A percentile compares a stretch with the other conserved stretches of the same genome.
phyloP scores from a whole-genome alignment of 2,888 invertebrate genomes.

The Leptarthrus brevirostris region DNA sequence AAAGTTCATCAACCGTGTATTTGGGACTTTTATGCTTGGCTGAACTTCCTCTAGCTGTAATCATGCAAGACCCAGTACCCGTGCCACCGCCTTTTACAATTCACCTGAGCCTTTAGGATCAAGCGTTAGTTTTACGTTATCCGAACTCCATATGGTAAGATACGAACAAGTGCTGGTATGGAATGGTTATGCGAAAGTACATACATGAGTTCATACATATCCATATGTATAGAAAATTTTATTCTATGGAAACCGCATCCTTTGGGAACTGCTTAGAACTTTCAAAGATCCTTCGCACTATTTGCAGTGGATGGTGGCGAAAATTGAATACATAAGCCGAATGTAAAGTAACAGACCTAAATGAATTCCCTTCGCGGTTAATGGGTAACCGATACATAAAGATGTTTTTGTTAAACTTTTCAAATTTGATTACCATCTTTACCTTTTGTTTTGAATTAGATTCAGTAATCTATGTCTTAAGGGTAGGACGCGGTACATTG shows the following conservation, averaged over 20 bases:
- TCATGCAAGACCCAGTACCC: slow-evolving; percentile 33
- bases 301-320: slow-evolving; percentile 6
- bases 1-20: slow-evolving; percentile 46
- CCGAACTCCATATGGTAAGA: neutral
- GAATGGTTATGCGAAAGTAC: neutral
- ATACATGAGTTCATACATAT: neutral
- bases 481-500: too few relatives aligned
- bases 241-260: slow-evolving; percentile 21
- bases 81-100: slow-evolving; percentile 32
- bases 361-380: slow-evolving; percentile 21
- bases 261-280: slow-evolving; percentile 7
- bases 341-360: slow-evolving; percentile 3
- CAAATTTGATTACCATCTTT: slow-evolving; percentile 25
- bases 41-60: slow-evolving; percentile 30
- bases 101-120: slow-evolving; percentile 29
- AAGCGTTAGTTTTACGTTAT: neutral
- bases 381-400: slow-evolving; percentile 42
- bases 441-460: slow-evolving; percentile 25
- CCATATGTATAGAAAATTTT: slow-evolving; percentile 13
- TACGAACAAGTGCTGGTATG: neutral
- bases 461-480: too few relatives aligned
- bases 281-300: slow-evolving; percentile 28
- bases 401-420: slow-evolving; percentile 33
- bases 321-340: slow-evolving; percentile 14
- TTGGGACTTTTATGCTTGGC: slow-evolving; percentile 45